Base-by-base conservation (phyloP, 2,888 invertebrate genomes). In the Harpalus rufipes region DNA sequence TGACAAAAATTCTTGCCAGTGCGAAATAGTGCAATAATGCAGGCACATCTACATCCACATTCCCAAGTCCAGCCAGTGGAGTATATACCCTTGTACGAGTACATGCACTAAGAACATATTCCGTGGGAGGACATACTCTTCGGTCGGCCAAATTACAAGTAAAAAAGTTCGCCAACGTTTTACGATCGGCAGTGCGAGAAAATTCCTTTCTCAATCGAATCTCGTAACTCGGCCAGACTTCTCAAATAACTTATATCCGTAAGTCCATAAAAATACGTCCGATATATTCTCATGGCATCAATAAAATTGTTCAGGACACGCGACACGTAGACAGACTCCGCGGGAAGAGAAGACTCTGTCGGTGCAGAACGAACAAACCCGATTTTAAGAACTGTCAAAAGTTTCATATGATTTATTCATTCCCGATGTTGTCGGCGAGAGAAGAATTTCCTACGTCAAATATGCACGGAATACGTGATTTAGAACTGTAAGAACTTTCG, bases 231-330 rank as follows among this genome's bases (percentile, higher is more conserved):
- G 58, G 51, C 56, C 80, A 79, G 65, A 80, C 84, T 85, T 80
- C 79, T 85, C 84, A 85, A 85, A 85, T 85, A 85, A 85, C 84
- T 85, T 85, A 85, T 85, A 85, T 85, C 80, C 79, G 84, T 85
- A 85, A 85, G 84, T 85, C 84, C 84, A 85, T 85, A 85, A 85
- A 80, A 80, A 85, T 85, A 79, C 84, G 84, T 79, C 65, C 84
- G 79, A 85, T 85, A 80, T 85, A 85, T 85, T 80, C 84, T 85
- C 84, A 79, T 79, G 79, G 72, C 65, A 80, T 85, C 84, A 85
- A 85, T 85, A 85, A 85, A 85, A 85, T 80, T 85, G 79, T 59
- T 74, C 83, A 32, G 63, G 78, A 65, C 76, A 84, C 84, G 84
- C 83, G 83, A 83, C 83, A 83, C 59, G 65, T 81, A 65, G 44